Evolutionary conservation across 2,888 invertebrate species (phyloP).

Genomic region (Cancer borealis): DNA sequence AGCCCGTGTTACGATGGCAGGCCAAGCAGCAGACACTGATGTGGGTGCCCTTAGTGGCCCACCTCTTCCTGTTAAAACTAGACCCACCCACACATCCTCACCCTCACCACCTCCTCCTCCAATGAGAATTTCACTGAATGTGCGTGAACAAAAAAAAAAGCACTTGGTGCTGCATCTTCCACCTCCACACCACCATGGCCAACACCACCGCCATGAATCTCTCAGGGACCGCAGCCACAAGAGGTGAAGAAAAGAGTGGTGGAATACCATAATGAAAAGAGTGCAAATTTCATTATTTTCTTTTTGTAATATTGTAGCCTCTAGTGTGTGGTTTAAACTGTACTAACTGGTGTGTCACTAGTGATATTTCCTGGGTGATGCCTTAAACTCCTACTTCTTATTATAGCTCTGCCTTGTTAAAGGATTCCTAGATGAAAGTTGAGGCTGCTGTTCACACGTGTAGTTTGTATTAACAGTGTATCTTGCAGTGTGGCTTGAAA

Average conservation of each 20-base stretch:
- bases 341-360: slow-evolving; percentile 49
- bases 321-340: not conserved
- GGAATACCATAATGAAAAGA: not conserved
- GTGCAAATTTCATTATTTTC: not conserved
- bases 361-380: slow-evolving; percentile 5
- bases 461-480: slow-evolving; percentile 36
- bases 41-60: not conserved
- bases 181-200: slow-evolving; percentile 70
- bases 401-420: not conserved
- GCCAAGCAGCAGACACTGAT: not conserved
- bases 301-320: not conserved
- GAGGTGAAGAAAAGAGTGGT: slow-evolving; percentile 66
- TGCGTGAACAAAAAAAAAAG: slow-evolving; percentile 75
- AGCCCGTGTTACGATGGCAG: not conserved
- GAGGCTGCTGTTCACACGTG: not conserved
- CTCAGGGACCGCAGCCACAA: slow-evolving; percentile 71
- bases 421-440: not conserved
- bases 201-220: slow-evolving; percentile 65
- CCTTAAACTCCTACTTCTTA: not conserved
- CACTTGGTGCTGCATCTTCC: slow-evolving; percentile 74
- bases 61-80: not conserved
- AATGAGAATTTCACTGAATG: slow-evolving; percentile 46
- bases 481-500: slow-evolving; percentile 26
- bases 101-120: slow-evolving; percentile 39
- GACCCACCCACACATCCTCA: not conserved